phyloP scores from a whole-genome alignment of 2,888 invertebrate species.

The Teleiodes luculella region DNA sequence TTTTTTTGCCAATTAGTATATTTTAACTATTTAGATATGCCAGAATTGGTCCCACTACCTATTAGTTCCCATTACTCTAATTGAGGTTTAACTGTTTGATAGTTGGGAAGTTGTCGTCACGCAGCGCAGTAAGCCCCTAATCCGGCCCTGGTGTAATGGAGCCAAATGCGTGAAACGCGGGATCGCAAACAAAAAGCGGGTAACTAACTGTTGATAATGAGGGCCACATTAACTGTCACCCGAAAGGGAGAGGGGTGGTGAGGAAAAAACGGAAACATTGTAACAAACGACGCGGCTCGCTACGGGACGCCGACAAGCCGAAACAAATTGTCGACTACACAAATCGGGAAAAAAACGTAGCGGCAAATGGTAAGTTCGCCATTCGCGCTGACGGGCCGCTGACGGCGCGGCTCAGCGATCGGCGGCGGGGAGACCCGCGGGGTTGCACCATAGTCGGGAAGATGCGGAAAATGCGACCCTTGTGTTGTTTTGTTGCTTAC shows the following conservation, averaged over 20 bases:
- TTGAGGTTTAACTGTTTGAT: conserved; percentile 4
- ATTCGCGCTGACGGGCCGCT: neutral
- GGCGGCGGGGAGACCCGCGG: neutral
- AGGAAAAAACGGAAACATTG: conserved; percentile 13
- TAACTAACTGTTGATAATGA: conserved; percentile 21
- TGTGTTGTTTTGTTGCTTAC: no score
- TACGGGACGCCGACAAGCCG: conserved; percentile 19
- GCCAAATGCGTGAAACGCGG: conserved; percentile 6
- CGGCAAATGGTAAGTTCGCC: conserved; percentile 8
- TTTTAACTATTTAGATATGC: no score
- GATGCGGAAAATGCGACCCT: no score
- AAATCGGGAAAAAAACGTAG: conserved; percentile 15
- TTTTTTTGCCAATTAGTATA: no score
- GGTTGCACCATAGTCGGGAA: no score
- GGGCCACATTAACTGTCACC: conserved; percentile 17
- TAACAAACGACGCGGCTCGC: conserved; percentile 16
- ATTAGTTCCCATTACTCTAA: neutral
- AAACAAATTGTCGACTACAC: conserved; percentile 25
- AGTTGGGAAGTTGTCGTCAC: conserved; percentile 4
- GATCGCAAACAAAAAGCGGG: conserved; percentile 15
- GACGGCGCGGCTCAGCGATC: neutral
- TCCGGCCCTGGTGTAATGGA: conserved; percentile 3
- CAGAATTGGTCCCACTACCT: neutral
- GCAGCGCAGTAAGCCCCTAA: neutral
- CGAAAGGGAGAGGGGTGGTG: neutral